Evolutionary conservation across 53 echinoderm and acorn worm species (phyloP).

Genomic region (Temnopleurus reevesii): DNA sequence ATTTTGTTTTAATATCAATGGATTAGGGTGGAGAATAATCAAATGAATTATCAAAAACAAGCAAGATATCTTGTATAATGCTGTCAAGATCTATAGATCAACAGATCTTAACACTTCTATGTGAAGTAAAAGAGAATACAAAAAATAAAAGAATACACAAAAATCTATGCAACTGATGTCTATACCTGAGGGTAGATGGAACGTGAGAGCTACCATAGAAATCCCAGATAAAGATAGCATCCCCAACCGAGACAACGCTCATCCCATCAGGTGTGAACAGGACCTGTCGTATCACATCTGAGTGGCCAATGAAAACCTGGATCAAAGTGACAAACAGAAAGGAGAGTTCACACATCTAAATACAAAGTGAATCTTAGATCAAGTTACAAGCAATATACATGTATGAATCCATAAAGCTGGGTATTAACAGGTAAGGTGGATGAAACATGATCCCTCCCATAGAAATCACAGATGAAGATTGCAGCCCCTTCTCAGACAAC

Average conservation of each 20-base stretch:
- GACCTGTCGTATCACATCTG: constrained; percentile 84
- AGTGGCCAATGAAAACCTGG: constrained; percentile 96
- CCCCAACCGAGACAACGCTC: constrained; percentile 78
- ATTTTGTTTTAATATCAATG: no score
- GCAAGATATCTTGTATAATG: no score
- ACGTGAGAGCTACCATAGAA: constrained; percentile 76
- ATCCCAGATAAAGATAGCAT: constrained; percentile 94
- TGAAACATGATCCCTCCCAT: no score
- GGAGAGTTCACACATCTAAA: not conserved
- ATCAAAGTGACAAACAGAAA: not conserved
- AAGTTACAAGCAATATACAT: no score
- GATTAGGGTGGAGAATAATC: no score
- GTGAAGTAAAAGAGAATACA: no score
- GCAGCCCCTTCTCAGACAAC: not conserved
- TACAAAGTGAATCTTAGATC: not conserved
- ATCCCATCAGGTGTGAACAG: constrained; percentile 82
- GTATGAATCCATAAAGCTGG: no score
- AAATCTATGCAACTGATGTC: not conserved
- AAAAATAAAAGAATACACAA: no score
- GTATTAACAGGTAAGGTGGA: no score
- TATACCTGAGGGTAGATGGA: constrained; percentile 57
- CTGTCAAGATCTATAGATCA: no score
- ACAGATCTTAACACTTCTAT: no score
- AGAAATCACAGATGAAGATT: not conserved
- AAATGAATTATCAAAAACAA: no score